These are phyloP conservation scores for Volucella bombylans DNA, from an alignment of 2,888 invertebrate species.

Conservation along the genomic window DNA sequence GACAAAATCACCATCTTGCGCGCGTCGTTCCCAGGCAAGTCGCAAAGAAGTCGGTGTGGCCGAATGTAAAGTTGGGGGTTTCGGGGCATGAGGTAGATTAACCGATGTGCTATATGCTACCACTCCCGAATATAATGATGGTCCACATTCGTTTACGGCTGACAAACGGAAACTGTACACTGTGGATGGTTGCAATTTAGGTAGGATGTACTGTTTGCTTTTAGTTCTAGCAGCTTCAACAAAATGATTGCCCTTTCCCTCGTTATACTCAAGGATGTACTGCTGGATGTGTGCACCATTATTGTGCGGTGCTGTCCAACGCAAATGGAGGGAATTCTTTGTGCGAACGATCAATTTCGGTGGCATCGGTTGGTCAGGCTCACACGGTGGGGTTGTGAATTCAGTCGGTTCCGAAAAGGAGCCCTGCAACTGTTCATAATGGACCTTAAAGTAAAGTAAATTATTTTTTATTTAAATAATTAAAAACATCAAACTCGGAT, in stretches of 20 bases:
- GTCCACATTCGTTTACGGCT: conserved; percentile 91
- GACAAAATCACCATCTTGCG: conserved; percentile 90
- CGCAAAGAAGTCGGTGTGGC: conserved; percentile 86
- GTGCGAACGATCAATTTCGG: conserved; percentile 89
- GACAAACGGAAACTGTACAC: conserved; percentile 91
- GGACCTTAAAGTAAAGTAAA: conserved; percentile 75
- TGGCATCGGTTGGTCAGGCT: conserved; percentile 90
- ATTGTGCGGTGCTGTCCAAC: conserved; percentile 89
- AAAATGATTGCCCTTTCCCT: conserved; percentile 87
- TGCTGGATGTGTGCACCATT: conserved; percentile 91
- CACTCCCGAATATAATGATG: conserved; percentile 88
- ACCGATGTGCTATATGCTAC: conserved; percentile 89
- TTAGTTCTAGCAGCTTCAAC: conserved; percentile 88
- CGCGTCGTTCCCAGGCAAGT: conserved; percentile 89
- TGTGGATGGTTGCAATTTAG: conserved; percentile 90
- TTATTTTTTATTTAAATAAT: too few relatives aligned
- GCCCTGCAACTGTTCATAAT: conserved; percentile 88
- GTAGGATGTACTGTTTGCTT: conserved; percentile 89
- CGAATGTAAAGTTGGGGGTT: conserved; percentile 88
- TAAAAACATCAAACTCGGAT: not conserved
- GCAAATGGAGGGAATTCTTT: conserved; percentile 87
- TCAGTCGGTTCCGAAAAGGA: conserved; percentile 89
- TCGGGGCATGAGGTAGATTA: conserved; percentile 90
- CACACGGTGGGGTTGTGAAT: conserved; percentile 91
- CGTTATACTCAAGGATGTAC: conserved; percentile 91